Percentiles rank a stretch among this genome's conserved stretches.
phyloP scores from a whole-genome alignment of 1,140 invertebrate species.

The Pinna nobilis region DNA sequence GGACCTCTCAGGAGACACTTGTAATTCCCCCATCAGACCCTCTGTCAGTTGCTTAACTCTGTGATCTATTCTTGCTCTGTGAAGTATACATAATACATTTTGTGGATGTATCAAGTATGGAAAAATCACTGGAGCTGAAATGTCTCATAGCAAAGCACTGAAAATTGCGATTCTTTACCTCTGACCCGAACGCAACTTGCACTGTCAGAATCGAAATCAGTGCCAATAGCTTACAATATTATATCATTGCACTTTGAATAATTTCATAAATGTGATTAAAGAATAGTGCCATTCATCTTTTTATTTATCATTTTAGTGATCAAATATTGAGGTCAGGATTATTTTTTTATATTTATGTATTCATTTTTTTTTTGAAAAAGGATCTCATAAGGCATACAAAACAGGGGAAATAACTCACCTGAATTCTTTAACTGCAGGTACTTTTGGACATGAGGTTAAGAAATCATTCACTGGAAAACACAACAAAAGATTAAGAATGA shows the following conservation, averaged over 20 bases:
- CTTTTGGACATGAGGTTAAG: conserved; percentile 67
- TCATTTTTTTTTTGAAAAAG: too few relatives aligned
- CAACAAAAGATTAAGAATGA: background rate
- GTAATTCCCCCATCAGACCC: conserved; percentile 91
- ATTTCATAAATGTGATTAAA: background rate
- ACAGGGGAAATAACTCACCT: conserved; percentile 50
- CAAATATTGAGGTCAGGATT: too few relatives aligned
- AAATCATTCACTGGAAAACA: conserved; percentile 67
- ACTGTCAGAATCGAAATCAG: too few relatives aligned
- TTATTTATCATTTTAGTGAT: too few relatives aligned
- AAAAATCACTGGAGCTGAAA: background rate
- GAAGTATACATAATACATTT: background rate
- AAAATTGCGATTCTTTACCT: too few relatives aligned
- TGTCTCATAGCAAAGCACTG: too few relatives aligned
- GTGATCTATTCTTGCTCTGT: conserved; percentile 81
- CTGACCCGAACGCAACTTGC: too few relatives aligned
- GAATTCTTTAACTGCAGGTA: conserved; percentile 70
- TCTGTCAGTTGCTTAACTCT: conserved; percentile 87
- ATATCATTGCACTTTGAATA: background rate
- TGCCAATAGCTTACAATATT: too few relatives aligned
- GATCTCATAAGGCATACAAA: too few relatives aligned
- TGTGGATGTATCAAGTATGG: background rate
- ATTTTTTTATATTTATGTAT: too few relatives aligned
- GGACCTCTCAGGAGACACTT: conserved; percentile 84
- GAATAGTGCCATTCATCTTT: too few relatives aligned